Evolutionary conservation across 2,113 vertebrate genomes (phyloP).

Genomic region (Rutilus rutilus): DNA sequence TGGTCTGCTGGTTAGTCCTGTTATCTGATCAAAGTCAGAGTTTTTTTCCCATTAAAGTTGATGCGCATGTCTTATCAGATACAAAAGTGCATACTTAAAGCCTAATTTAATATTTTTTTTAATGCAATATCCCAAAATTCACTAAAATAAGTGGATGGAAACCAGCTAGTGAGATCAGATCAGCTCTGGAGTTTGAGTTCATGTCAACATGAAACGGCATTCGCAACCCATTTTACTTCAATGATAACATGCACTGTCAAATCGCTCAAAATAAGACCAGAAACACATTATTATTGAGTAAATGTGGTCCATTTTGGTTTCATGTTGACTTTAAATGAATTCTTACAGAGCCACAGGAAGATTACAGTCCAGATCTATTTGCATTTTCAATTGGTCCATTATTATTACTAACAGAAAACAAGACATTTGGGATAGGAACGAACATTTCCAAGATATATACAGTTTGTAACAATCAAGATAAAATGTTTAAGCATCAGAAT

Average conservation of each 20-base stretch:
- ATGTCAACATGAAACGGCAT: background rate
- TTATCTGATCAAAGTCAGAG: background rate
- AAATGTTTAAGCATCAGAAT: background rate
- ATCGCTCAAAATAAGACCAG: background rate
- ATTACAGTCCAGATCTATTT: background rate
- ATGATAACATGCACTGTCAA: background rate
- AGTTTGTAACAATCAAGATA: background rate
- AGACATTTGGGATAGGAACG: background rate
- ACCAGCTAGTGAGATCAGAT: background rate
- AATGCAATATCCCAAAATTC: background rate
- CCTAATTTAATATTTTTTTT: background rate
- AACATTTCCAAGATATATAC: background rate
- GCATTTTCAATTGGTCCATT: background rate
- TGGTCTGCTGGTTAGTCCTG: no score
- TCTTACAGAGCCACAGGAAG: background rate
- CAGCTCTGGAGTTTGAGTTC: background rate
- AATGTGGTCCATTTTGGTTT: background rate
- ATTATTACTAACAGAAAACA: background rate
- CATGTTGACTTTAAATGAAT: background rate
- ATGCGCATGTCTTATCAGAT: background rate
- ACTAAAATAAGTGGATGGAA: background rate
- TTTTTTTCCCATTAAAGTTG: background rate
- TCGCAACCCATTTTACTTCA: background rate
- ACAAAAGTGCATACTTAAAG: background rate
- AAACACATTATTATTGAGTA: background rate